Base-by-base conservation (phyloP, 2,797 vertebrate species). In the Leptodactylus fallax region DNA sequence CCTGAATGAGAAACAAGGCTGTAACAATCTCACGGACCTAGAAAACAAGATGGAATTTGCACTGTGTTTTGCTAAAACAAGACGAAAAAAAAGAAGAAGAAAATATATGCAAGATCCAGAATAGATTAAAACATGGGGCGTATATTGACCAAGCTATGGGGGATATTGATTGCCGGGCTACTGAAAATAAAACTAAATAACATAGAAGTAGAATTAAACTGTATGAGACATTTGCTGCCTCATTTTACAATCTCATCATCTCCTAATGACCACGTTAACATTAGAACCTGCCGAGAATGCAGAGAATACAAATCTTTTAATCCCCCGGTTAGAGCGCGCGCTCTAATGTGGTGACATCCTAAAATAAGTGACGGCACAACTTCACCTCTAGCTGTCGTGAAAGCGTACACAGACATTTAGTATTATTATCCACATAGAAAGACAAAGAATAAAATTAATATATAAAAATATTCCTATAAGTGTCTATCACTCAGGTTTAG, bases 211-310 rank as follows among this genome's bases (percentile, higher is more conserved):
- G 76, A 88, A 88, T 79, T 79, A 88, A 88, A 88, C 76, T 65
- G 76, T 84, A 69, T 21, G 72, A 79, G 81, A 79, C 82, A 84
- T 79, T 79, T 85, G 81, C 87, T 51, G 81, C 87, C 82, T 88
- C 81, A 88, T 84, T 88, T 87, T 87, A 74, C 86, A 87, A 83
- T 83, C 87, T 88, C 87, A 84, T 84, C 81, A 84, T 88, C 81
- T 79, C 87, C 72, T 88, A 84, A 84, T 88, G 81, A 88, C 63
- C 81, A 88, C 56, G 74, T 88, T 88, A 82, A 78, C 86, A 79
- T 83, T 83, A 84, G 67, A 88, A 88, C 81, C 87, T 88, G 87
- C 81, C 5, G 87, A 79, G 81, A 77, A 83, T 69, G 76, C 60
- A 69, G 81, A 84, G 87, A 84, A 88, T 87, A 83, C 72, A 69